phyloP scores from a whole-genome alignment of 2,888 invertebrate genomes.

The Drosophila greeni region DNA sequence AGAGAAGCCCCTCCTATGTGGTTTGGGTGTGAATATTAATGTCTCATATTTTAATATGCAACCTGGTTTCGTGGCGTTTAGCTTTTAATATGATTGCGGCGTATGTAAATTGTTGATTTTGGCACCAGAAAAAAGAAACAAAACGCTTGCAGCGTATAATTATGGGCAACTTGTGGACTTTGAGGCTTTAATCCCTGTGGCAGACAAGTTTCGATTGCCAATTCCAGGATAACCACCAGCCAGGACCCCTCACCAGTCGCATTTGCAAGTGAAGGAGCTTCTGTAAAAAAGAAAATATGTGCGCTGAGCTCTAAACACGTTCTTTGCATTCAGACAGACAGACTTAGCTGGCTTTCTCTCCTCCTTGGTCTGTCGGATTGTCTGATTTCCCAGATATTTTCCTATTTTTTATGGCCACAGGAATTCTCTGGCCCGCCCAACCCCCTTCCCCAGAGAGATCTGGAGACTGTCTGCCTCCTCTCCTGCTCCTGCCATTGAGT shows the following conservation, averaged over 20 bases:
- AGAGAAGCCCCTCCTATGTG: conserved; percentile 17
- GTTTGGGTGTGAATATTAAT: conserved; percentile 70
- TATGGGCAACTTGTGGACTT: conserved; percentile 36
- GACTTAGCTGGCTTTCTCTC: conserved; percentile 10
- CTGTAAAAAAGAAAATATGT: conserved; percentile 27
- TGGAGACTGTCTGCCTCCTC: conserved; percentile 39
- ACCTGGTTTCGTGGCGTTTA: conserved; percentile 58
- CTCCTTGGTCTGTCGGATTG: conserved; percentile 52
- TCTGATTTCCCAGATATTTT: conserved; percentile 71
- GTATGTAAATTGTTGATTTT: conserved; percentile 57
- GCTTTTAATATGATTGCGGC: conserved; percentile 58
- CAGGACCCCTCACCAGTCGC: neutral
- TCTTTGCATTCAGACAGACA: conserved; percentile 58
- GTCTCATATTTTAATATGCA: conserved; percentile 71
- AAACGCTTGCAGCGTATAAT: conserved; percentile 14
- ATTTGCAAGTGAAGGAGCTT: conserved; percentile 26
- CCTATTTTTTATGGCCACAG: conserved; percentile 70
- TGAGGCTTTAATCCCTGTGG: conserved; percentile 22
- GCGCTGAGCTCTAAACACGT: conserved; percentile 49
- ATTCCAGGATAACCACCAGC: conserved; percentile 19
- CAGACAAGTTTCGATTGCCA: conserved; percentile 33
- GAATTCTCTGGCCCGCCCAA: conserved; percentile 34
- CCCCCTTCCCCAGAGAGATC: conserved; percentile 14
- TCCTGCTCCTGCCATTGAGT: conserved; percentile 67
- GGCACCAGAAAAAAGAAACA: neutral